Base-by-base conservation (phyloP, 2,113 vertebrate species). In the Perca schrenkii region DNA sequence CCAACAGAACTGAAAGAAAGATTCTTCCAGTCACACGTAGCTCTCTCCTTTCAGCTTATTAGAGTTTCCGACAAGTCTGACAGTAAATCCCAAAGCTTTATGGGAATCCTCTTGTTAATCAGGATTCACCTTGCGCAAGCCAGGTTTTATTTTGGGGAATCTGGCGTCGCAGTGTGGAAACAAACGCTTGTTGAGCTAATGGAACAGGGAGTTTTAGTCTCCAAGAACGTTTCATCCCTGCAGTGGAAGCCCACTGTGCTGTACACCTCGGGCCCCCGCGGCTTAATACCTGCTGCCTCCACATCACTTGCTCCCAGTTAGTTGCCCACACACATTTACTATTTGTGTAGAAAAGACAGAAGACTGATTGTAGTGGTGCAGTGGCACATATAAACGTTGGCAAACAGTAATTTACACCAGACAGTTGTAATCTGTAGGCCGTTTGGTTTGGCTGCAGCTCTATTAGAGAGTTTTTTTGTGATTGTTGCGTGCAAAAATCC, bases 61-160 rank as follows among this genome's bases (percentile, higher is more conserved):
- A 76, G 70, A 89, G 50, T 88, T 92, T 91, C 87, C 46, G 15
- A 76, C 69, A 25, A 64, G 66, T 61, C 75, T 16, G 67, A 69
- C 25, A 56, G 73, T 89, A 86, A 91, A 89, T 85, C 88, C 85
- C 25, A 64, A 80, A 87, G 82, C 82, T 87, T 88, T 79, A 74
- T 53, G 58, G 76, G 81, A 91, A 92, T 92, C 91, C 88, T 88
- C 34, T 13, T 13, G 74, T 81, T 92, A 88, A 93, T 91, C 88
- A 86, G 75, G 79, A 88, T 87, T 90, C 82, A 91, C 85, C 85
- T 85, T 74, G 65, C 46, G 46, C 31, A 0, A 25, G 75, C 61
- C 1, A 4, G 68, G 67, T 85, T 78, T 77, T 66, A 11, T 53
- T 65, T 61, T 69, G 21, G 0, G 1, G 10, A 60, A 60, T 80